Base-by-base conservation (phyloP, 30 jellyfish, hydroid and myxozoan genomes). In the Chrysaora quinquecirrha region DNA sequence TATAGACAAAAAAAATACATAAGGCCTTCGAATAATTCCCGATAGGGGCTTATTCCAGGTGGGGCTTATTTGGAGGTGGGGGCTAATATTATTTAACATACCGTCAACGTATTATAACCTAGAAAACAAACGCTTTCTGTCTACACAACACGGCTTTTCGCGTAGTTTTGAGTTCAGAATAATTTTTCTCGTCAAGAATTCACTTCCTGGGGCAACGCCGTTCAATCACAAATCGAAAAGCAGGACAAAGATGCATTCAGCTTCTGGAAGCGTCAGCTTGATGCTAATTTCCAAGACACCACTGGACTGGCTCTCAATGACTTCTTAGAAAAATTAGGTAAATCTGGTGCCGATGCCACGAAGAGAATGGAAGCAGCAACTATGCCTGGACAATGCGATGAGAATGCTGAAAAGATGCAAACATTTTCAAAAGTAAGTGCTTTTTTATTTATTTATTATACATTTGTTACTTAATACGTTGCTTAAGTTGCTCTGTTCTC, bases 161-260 rank as follows among this genome's bases (percentile, higher is more conserved):
- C n/a, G n/a, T n/a, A n/a, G n/a, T n/a, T n/a, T n/a, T n/a, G n/a
- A n/a, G n/a, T n/a, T n/a, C n/a, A n/a, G n/a, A n/a, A n/a, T n/a
- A n/a, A n/a, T 21, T 30, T 21, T 64, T 24, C 27, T 21, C 6
- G 6, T 64, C 3, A 30, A 64, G 95, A 74, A 63, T 30, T 28
- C 60, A 46, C 0, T 28, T n/a, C 50, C 1, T 84, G 95, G 95
- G 85, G 72, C 34, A 61, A 56, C 34, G 30, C 60, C 0, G 95
- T 84, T 1, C 75, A 49, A 2, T 64, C 71, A 18, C 88, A 84
- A 64, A 22, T 84, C 33, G 62, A 84, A 23, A 30, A 69, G 46
- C 95, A 84, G 28, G 84, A 75, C 63, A 73, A 30, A 14, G 70
- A 61, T 6, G 52, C 95, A 12, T 60, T 84, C 68, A 60, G 58